A percentile compares a stretch with the other conserved stretches of the same genome.
These are phyloP conservation scores for Lasioglossum lativentre DNA, from an alignment of 2,888 invertebrate genomes.

Conservation along the genomic window DNA sequence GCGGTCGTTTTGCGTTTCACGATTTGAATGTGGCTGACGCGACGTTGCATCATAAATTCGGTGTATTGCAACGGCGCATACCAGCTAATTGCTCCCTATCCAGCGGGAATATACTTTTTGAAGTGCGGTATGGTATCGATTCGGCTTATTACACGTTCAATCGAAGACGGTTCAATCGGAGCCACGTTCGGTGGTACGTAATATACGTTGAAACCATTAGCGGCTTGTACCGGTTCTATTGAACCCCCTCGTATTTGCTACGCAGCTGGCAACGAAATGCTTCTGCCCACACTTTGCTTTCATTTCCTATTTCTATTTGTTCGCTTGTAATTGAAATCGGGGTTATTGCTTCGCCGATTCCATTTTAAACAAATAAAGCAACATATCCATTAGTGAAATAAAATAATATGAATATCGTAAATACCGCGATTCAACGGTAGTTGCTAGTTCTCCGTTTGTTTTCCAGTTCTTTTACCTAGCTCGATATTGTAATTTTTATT, in stretches of 20 bases:
- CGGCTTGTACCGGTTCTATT: conserved; percentile 22
- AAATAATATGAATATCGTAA: neutral
- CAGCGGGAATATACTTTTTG: conserved; percentile 44
- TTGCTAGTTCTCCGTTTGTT: neutral
- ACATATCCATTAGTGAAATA: neutral
- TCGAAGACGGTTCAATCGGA: conserved; percentile 57
- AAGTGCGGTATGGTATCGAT: conserved; percentile 67
- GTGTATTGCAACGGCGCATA: neutral
- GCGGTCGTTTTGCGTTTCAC: neutral
- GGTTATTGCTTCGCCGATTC: neutral
- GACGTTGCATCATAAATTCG: neutral
- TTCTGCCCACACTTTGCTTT: neutral
- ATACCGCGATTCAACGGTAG: neutral
- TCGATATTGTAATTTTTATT: neutral
- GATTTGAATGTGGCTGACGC: conserved; percentile 8
- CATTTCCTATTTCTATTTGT: neutral
- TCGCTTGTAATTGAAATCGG: conserved; percentile 6
- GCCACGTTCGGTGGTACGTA: neutral
- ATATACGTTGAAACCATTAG: conserved; percentile 31
- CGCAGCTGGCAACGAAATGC: neutral
- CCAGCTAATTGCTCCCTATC: conserved; percentile 41
- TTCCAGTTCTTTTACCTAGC: neutral
- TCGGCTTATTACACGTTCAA: conserved; percentile 78
- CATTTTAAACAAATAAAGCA: neutral
- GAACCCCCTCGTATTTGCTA: neutral